A percentile compares a stretch with the other conserved stretches of the same genome.
These are phyloP conservation scores for Zelostemma sp. DNA, from an alignment of 1,140 invertebrate species.

Conservation along the genomic window DNA sequence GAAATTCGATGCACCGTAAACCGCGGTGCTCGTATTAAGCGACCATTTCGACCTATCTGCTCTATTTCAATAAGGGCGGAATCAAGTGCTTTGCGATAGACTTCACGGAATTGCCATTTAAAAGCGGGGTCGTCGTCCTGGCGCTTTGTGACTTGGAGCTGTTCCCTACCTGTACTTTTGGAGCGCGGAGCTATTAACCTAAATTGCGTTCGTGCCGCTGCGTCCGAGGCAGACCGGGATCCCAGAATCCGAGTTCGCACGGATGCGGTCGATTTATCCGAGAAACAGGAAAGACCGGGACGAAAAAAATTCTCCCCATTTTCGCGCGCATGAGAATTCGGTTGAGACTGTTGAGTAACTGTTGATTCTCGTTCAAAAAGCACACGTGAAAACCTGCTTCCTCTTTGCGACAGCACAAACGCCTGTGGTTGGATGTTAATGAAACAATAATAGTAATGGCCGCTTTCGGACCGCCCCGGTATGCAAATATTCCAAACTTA, in stretches of 20 bases:
- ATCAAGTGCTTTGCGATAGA: slow-evolving; percentile 7
- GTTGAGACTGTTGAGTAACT: too few relatives aligned
- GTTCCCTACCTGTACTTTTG: neutral
- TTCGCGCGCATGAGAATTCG: too few relatives aligned
- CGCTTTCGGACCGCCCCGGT: slow-evolving; percentile 2
- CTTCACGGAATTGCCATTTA: slow-evolving; percentile 16
- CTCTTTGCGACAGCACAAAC: slow-evolving; percentile 26
- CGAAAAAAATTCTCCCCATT: too few relatives aligned
- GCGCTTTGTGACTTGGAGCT: neutral
- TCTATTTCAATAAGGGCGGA: slow-evolving; percentile 16
- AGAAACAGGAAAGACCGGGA: too few relatives aligned
- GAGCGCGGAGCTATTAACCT: neutral
- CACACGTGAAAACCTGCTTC: neutral
- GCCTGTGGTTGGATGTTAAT: slow-evolving; percentile 39
- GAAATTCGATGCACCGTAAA: slow-evolving; percentile 11
- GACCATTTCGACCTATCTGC: slow-evolving; percentile 1
- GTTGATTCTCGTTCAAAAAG: too few relatives aligned
- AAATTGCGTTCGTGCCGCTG: slow-evolving; percentile 5
- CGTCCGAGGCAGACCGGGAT: slow-evolving; percentile 11
- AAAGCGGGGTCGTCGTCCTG: slow-evolving; percentile 4
- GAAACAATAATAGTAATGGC: slow-evolving; percentile 28
- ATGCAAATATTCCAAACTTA: slow-evolving; percentile 5
- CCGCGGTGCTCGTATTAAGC: slow-evolving; percentile 13
- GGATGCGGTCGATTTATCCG: slow-evolving; percentile 21
- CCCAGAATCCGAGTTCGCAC: neutral